Evolutionary conservation across 2,113 vertebrate species (phyloP), one percentile per base, ranked within the genome.

Genomic region (Podarcis raffonei): DNA sequence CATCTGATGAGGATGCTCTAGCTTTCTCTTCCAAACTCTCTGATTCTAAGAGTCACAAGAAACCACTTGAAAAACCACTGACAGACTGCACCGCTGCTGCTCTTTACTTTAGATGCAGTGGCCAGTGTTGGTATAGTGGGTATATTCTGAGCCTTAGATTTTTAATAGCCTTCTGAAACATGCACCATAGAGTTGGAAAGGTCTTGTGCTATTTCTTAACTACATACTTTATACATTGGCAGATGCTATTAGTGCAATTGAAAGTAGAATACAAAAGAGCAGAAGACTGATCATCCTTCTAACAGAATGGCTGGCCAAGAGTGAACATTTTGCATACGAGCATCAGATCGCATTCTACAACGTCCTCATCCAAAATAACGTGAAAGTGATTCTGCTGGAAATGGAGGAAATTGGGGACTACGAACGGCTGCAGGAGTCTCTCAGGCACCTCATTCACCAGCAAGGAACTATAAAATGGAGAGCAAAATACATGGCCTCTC

Each of bases 381-480:
- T 92, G 5, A 97, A 97, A 87, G 96, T 93, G 74, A 97, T 97
- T 48, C 95, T 97, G 11, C 92, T 97, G 81, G 96, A 97, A 89
- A 95, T 97, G 94, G 93, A 95, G 86, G 57, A 9, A 6, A 90
- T 90, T 32, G 88, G 83, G 3, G 30, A 53, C 59, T 92, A 91
- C 0, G 85, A 53, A 0, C 92, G 86, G 0, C 91, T 97, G 30
- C 97, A 95, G 15, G 96, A 96, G 20, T 97, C 97, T 35, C 95
- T 97, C 25, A 86, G 90, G 85, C 96, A 97, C 79, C 69, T 97
- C 3, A 89, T 97, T 83, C 91, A 96, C 86, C 75, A 84, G 11
- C 96, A 97, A 92, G 97, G 96, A 18, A 97, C 95, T 35, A 80
- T 97, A 86, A 96, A 96, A 89, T 97, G 97, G 97, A 95, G 88